phyloP scores from a whole-genome alignment of 2,113 vertebrate species.

The Haliaeetus leucogaster region DNA sequence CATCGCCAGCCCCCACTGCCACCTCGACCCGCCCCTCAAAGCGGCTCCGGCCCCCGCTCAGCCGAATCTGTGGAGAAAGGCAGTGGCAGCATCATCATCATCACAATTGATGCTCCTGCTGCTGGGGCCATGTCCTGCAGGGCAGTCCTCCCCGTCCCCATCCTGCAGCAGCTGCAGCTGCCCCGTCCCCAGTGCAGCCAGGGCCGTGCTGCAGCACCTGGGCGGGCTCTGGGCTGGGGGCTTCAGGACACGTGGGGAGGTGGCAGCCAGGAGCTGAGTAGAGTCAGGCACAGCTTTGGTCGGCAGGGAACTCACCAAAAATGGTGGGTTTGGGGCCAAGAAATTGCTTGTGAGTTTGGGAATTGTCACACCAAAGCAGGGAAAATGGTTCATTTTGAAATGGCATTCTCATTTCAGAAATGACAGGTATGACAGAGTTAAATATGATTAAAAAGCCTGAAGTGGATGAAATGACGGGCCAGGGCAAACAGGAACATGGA shows the following conservation, averaged over 20 bases:
- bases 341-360: background rate
- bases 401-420: background rate
- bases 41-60: slow-evolving; percentile 87
- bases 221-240: fast-evolving
- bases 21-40: slow-evolving; percentile 93
- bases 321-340: background rate
- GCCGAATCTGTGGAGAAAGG: slow-evolving; percentile 83
- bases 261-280: background rate
- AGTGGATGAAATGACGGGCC: background rate
- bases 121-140: fast-evolving
- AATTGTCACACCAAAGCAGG: background rate
- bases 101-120: background rate
- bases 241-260: fast-evolving
- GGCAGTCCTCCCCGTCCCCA: background rate
- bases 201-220: background rate
- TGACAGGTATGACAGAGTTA: background rate
- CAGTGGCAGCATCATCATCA: background rate
- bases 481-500: fast-evolving
- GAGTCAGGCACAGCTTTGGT: background rate
- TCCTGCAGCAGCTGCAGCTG: background rate
- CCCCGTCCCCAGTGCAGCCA: background rate
- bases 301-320: background rate
- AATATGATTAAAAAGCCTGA: background rate
- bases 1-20: slow-evolving; percentile 61
- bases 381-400: background rate